Evolutionary conservation across 2,113 vertebrate species (phyloP).

Genomic region (Tragelaphus imberbis): DNA sequence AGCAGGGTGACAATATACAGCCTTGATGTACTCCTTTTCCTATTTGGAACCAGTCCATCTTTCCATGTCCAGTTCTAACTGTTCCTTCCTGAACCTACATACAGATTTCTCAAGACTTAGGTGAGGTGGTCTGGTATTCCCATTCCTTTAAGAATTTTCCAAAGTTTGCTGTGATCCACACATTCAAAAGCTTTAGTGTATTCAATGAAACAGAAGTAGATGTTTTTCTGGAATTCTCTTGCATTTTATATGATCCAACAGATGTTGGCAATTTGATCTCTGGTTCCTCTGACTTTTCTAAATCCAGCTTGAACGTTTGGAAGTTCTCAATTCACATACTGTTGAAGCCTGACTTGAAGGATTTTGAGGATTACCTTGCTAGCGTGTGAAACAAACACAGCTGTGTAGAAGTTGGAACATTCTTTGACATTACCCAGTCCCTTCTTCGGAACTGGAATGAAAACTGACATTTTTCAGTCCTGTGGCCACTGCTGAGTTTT

Average conservation of each 20-base stretch:
- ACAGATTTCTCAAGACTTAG: neutral
- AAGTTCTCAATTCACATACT: neutral
- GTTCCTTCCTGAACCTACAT: neutral
- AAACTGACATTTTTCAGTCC: neutral
- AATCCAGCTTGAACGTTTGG: neutral
- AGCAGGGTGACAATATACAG: neutral
- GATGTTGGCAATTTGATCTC: neutral
- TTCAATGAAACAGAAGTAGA: neutral
- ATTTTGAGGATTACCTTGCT: neutral
- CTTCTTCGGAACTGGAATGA: neutral
- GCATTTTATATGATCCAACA: neutral
- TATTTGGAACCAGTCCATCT: rapidly evolving
- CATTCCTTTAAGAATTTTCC: neutral
- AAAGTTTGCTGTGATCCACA: neutral
- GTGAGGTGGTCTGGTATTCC: neutral
- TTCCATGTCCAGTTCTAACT: neutral
- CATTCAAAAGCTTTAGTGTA: neutral
- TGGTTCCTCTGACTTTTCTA: neutral
- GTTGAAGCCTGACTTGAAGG: neutral
- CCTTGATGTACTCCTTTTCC: neutral
- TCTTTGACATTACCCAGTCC: neutral
- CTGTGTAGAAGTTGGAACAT: neutral
- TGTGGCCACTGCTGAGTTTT: neutral
- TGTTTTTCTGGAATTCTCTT: neutral
- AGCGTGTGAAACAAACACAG: rapidly evolving